Evolutionary conservation across 2,113 vertebrate species (phyloP).

Genomic region (Cryptomyrus ogoouensis): DNA sequence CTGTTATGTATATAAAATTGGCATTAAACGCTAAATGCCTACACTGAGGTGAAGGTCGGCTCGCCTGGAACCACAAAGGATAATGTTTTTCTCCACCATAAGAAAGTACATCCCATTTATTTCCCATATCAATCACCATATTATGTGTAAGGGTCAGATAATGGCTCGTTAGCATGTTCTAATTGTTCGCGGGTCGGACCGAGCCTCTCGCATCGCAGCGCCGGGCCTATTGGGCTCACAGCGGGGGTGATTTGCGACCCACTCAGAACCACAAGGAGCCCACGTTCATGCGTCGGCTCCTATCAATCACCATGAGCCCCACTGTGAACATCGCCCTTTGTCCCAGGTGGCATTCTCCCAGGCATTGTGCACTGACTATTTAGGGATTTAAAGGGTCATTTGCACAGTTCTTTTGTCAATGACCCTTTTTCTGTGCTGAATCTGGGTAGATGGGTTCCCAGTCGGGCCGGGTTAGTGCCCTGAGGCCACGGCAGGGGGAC

Average conservation of each 20-base stretch:
- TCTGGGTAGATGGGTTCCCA: slow-evolving; percentile 66
- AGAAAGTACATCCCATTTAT: slow-evolving; percentile 66
- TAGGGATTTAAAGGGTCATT: slow-evolving; percentile 98
- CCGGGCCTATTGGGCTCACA: slow-evolving; percentile 77
- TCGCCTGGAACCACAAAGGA: slow-evolving; percentile 41
- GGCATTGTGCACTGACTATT: slow-evolving; percentile 91
- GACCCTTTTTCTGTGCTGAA: slow-evolving; percentile 64
- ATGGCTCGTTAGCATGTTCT: slow-evolving; percentile 80
- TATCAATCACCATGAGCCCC: slow-evolving; percentile 95
- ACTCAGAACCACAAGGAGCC: slow-evolving; percentile 81
- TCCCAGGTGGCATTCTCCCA: slow-evolving; percentile 80
- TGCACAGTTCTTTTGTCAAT: slow-evolving; percentile 98
- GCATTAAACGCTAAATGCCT: slow-evolving; percentile 45
- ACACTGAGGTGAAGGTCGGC: slow-evolving; percentile 46
- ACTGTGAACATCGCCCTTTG: slow-evolving; percentile 87
- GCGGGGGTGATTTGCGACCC: slow-evolving; percentile 78
- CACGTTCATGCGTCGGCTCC: slow-evolving; percentile 96
- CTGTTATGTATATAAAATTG: slow-evolving; percentile 57
- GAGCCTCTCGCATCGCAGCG: slow-evolving; percentile 72
- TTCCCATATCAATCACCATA: slow-evolving; percentile 98
- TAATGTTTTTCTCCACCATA: slow-evolving; percentile 9
- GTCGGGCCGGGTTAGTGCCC: slow-evolving; percentile 61
- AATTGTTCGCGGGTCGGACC: slow-evolving; percentile 79
- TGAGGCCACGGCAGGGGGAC: slow-evolving; percentile 43
- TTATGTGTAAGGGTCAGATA: slow-evolving; percentile 77